Evolutionary conservation across 2,113 vertebrate species (phyloP), one percentile per base, ranked within the genome.

Genomic region (Corythornis cristatus): DNA sequence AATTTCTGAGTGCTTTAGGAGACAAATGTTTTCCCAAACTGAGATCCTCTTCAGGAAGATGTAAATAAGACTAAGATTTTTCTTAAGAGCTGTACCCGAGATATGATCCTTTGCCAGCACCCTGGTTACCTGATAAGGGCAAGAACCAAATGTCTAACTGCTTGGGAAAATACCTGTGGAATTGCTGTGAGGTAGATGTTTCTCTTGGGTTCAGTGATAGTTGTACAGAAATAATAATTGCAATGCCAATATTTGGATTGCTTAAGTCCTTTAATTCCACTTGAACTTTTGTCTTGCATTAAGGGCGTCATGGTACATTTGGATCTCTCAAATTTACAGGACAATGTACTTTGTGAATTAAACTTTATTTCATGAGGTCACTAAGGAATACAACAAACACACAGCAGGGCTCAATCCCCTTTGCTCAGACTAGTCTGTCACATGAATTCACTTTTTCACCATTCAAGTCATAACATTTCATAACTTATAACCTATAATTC

Each of bases 181-280:
- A 23, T 48, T 90, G 31, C 51, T 72, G 35, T 1, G 2, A 56
- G 50, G 26, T 20, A 48, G 33, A 26, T 40, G 20, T 80, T 88
- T 94, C 22, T 76, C 13, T 83, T 57, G 4, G 45, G 29, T 83
- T 86, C 64, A 51, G 25, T 61, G 42, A 14, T 20, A 61, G 18
- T 57, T 65, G 42, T 61, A 57, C 86, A 53, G 76, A 95, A 92
- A 66, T 73, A 83, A 53, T 42, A 87, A 45, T 54, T 76, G 31
- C 62, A 87, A n/a, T 82, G 71, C 35, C 48, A 79, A 2, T 87
- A 79, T 89, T 95, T 87, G 91, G 70, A 68, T 95, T 95, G 40
- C 48, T 2, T 22, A 74, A 90, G n/a, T 48, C 35, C 15, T 78
- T 65, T 76, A 33, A 78, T 92, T 82, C 26, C 89, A 1, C 14